phyloP scores from a whole-genome alignment of 2,797 vertebrate species.

The Onychomys torridus region DNA sequence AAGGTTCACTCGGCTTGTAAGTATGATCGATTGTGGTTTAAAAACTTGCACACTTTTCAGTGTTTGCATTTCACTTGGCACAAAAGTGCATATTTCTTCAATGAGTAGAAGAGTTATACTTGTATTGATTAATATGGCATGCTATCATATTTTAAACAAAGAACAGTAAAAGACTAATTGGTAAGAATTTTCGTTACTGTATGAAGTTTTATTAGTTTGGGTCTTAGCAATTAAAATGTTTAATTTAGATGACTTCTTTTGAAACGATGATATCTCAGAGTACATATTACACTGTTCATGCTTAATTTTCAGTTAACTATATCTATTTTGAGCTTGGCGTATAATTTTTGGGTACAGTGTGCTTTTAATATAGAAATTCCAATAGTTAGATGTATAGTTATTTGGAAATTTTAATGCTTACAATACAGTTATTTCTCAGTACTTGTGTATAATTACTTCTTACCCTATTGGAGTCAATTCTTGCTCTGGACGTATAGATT shows the following conservation, averaged over 20 bases:
- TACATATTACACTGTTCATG: not conserved
- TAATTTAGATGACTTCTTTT: not conserved
- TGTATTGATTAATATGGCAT: not conserved
- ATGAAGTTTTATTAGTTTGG: not conserved
- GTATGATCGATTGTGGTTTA: not conserved
- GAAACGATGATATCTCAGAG: conserved; percentile 29
- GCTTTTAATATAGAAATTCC: not conserved
- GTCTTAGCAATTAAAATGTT: not conserved
- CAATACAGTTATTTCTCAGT: not conserved
- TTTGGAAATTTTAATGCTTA: conserved; percentile 10
- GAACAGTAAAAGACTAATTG: not conserved
- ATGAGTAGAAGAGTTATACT: not conserved
- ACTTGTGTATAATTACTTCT: conserved; percentile 75
- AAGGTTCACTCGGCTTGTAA: not conserved
- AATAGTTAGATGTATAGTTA: not conserved
- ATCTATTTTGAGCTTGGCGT: not conserved
- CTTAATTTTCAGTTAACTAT: not conserved
- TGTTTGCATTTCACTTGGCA: conserved; percentile 28
- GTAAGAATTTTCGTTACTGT: conserved; percentile 26
- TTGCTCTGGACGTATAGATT: conserved; percentile 91
- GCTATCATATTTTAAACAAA: not conserved
- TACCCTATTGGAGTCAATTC: conserved; percentile 96
- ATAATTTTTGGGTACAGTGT: not conserved
- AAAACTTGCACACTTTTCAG: not conserved
- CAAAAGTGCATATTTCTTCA: conserved; percentile 32